Conservation (phyloP, 2,113 vertebrate species). For the Agelaius phoeniceus region DNA sequence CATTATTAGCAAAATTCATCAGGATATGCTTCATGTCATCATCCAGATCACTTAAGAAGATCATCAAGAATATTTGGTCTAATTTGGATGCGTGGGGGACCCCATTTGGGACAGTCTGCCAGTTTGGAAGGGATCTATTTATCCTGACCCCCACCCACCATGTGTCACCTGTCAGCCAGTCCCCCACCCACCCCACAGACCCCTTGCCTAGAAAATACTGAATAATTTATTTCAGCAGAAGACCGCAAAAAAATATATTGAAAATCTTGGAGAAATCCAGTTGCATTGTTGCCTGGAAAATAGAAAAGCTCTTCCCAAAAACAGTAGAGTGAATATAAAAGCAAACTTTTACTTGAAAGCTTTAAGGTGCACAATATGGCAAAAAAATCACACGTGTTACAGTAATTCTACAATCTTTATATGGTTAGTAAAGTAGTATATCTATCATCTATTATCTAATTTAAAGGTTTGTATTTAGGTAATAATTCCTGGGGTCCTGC, state of each 20-base stretch:
- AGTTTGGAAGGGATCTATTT: not conserved
- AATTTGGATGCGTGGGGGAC: not conserved
- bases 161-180: not conserved
- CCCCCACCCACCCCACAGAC: no score
- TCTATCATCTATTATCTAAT: not conserved
- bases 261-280: not conserved
- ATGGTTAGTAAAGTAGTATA: not conserved
- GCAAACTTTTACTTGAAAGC: not conserved
- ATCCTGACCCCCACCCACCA: not conserved
- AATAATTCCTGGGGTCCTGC: not conserved
- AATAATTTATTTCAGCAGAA: not conserved
- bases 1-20: not conserved
- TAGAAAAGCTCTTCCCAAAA: not conserved
- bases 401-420: not conserved
- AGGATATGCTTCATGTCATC: not conserved
- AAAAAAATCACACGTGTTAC: rapidly evolving
- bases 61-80: not conserved
- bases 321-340: not conserved
- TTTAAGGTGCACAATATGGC: not conserved
- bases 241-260: no score
- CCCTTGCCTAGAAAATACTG: not conserved
- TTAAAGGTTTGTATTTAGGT: not conserved
- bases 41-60: not conserved
- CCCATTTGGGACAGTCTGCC: not conserved
- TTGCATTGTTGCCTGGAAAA: not conserved